Conservation (phyloP, 2,888 invertebrate genomes). For the Ochropleura leucogaster region DNA sequence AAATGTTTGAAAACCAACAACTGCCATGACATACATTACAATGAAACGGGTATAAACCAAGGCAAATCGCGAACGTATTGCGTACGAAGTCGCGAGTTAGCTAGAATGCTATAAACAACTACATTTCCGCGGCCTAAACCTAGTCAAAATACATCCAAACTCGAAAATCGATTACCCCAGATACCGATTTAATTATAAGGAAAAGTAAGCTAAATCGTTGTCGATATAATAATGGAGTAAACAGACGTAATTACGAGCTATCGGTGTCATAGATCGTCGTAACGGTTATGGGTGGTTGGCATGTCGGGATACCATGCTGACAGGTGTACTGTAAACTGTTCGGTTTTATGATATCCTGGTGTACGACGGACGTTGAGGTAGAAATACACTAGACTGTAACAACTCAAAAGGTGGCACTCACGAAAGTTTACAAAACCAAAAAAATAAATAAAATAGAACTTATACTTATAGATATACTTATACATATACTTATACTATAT, state of each 20-base stretch:
- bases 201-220: conserved; percentile 63
- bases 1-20: no score
- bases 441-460: neutral
- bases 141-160: neutral
- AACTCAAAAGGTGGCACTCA: neutral
- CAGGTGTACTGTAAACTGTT: conserved; percentile 73
- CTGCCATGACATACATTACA: no score
- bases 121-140: neutral
- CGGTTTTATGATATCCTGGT: conserved; percentile 69
- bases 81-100: no score
- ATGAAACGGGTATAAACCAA: no score
- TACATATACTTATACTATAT: no score
- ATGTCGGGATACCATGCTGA: conserved; percentile 72
- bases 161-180: conserved; percentile 54
- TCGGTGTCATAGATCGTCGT: conserved; percentile 67
- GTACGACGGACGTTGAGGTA: conserved; percentile 49
- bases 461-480: no score
- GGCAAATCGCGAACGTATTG: no score
- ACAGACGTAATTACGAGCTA: conserved; percentile 67
- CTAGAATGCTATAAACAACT: no score
- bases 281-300: conserved; percentile 72
- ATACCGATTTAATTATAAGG: conserved; percentile 59
- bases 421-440: neutral
- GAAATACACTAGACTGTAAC: conserved; percentile 13
- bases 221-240: conserved; percentile 66